Conservation (phyloP, 2,113 vertebrate species). For the Tenrec ecaudatus region DNA sequence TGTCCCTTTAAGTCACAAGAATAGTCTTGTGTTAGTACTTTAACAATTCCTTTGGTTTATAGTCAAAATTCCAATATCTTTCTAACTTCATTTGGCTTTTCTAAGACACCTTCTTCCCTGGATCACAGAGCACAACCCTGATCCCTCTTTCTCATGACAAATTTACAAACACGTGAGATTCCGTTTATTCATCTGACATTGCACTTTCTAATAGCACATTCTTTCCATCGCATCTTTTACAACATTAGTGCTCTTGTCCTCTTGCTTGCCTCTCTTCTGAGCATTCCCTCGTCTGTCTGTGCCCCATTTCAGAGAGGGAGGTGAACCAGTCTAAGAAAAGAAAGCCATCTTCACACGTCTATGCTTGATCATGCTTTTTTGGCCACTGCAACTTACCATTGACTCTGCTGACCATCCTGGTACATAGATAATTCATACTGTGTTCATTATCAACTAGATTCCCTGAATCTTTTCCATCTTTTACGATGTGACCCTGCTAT, state of each 20-base stretch:
- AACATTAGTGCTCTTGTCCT: background rate
- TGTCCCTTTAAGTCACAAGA: background rate
- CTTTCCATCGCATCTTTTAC: background rate
- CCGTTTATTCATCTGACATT: background rate
- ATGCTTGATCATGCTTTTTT: background rate
- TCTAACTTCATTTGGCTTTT: background rate
- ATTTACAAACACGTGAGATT: background rate
- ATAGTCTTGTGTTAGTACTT: background rate
- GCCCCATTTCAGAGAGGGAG: background rate
- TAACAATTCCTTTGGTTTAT: slow-evolving; percentile 5
- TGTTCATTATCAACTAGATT: background rate
- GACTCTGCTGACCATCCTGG: background rate
- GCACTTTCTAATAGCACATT: background rate
- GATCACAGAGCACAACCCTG: background rate
- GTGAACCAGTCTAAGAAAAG: background rate
- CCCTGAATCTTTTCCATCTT: background rate
- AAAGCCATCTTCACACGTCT: background rate
- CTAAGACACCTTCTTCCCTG: background rate
- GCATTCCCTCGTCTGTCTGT: background rate
- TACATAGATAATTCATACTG: background rate
- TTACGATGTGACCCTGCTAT: background rate
- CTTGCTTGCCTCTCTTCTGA: background rate
- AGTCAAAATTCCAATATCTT: background rate
- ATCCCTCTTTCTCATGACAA: background rate
- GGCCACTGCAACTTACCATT: background rate